A percentile compares a stretch with the other conserved stretches of the same genome.
Evolutionary conservation across 2,888 invertebrate genomes (phyloP).

Genomic region (Neelides folsomi): DNA sequence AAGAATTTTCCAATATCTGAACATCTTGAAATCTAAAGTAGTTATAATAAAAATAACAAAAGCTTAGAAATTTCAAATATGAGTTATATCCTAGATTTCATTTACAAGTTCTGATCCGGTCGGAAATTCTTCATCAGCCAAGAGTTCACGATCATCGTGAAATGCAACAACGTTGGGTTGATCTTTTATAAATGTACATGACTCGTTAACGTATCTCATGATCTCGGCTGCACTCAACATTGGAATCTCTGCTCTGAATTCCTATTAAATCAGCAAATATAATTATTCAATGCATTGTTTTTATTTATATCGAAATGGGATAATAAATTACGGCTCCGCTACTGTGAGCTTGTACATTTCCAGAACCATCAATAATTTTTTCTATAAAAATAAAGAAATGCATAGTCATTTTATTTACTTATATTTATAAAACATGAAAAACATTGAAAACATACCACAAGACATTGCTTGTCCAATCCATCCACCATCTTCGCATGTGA

Average conservation of each 20-base stretch:
- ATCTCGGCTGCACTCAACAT: conserved; percentile 9
- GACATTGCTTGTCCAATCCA: conserved; percentile 71
- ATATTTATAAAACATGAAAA: too few species aligned
- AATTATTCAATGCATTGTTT: not conserved
- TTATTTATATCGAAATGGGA: not conserved
- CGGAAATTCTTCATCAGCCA: conserved; percentile 61
- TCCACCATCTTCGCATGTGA: conserved; percentile 67
- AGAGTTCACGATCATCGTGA: conserved; percentile 62
- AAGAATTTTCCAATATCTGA: conserved; percentile 74
- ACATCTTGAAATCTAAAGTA: conserved; percentile 50
- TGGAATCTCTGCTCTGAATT: conserved; percentile 11
- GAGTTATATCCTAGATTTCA: too few species aligned
- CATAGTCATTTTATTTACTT: too few species aligned
- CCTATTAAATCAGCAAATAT: conserved; percentile 1
- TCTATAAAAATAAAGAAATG: too few species aligned
- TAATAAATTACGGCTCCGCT: too few species aligned
- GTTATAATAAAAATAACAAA: not conserved
- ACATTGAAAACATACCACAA: too few species aligned
- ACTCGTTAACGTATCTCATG: conserved; percentile 34
- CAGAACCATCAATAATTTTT: too few species aligned
- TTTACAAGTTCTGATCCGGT: conserved; percentile 56
- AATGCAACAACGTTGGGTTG: conserved; percentile 69
- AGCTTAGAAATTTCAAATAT: too few species aligned
- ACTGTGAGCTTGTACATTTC: too few species aligned
- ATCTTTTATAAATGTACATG: conserved; percentile 61